phyloP scores from a whole-genome alignment of 2,113 vertebrate genomes.

The Corvus cornix region DNA sequence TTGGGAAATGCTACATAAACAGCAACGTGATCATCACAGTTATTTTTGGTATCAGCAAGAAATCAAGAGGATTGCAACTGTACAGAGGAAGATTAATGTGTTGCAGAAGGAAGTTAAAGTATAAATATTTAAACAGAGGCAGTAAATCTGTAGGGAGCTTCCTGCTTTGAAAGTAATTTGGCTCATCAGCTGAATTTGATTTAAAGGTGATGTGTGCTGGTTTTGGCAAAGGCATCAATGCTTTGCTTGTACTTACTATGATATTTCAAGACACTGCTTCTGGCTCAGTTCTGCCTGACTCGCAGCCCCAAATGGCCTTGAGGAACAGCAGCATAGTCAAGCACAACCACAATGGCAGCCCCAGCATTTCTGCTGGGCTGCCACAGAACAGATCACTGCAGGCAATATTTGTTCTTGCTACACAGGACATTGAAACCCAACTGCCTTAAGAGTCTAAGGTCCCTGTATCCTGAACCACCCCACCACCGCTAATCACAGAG shows the following conservation, averaged over 20 bases:
- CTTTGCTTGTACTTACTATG: background rate
- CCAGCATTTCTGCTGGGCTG: background rate
- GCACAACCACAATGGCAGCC: background rate
- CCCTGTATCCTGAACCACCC: background rate
- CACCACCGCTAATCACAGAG: background rate
- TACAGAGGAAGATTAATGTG: background rate
- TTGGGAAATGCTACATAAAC: background rate
- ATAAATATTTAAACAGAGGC: background rate
- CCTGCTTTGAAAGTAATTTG: background rate
- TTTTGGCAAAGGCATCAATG: background rate
- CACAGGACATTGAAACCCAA: background rate
- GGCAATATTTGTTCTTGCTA: background rate
- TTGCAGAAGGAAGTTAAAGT: background rate
- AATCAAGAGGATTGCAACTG: background rate
- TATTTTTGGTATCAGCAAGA: background rate
- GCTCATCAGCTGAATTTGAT: background rate
- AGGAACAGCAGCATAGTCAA: background rate
- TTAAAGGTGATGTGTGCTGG: background rate
- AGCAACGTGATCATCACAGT: background rate
- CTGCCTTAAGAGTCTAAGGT: background rate
- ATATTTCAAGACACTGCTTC: background rate
- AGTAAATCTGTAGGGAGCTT: background rate
- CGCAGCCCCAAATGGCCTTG: background rate
- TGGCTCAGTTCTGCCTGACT: background rate
- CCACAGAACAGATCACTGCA: background rate